phyloP scores from a whole-genome alignment of 2,113 vertebrate genomes.

The Baryphthengus martii region DNA sequence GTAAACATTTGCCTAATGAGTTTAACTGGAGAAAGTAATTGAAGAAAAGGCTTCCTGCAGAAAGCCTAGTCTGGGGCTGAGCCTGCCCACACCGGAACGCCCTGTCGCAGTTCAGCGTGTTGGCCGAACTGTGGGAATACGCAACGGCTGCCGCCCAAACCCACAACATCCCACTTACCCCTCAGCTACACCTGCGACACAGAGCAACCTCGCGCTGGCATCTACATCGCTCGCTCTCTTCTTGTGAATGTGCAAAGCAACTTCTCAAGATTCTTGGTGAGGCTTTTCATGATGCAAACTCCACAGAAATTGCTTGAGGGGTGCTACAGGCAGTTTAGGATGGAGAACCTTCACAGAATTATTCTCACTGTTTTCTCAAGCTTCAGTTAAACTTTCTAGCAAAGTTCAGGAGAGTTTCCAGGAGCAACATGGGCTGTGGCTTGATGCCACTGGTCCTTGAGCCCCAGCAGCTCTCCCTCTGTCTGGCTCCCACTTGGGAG shows the following conservation, averaged over 20 bases:
- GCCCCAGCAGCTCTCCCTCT: neutral
- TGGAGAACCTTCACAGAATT: neutral
- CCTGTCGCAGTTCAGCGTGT: neutral
- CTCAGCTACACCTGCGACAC: neutral
- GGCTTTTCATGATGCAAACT: neutral
- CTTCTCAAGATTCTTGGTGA: neutral
- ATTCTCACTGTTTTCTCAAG: neutral
- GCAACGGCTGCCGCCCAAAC: neutral
- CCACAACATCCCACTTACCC: neutral
- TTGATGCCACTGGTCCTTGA: neutral
- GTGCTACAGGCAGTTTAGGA: neutral
- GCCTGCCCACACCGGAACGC: neutral
- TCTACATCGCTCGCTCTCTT: neutral
- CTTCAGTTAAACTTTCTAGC: neutral
- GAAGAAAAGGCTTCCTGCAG: neutral
- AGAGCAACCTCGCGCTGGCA: too few species aligned
- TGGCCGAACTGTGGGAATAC: neutral
- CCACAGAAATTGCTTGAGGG: neutral
- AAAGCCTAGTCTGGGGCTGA: neutral
- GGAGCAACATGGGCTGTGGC: neutral
- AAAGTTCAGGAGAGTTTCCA: neutral
- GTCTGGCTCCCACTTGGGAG: neutral
- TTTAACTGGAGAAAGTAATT: neutral
- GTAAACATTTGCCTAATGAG: neutral
- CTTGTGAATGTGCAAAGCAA: accelerated